Evolutionary conservation across 2,888 invertebrate genomes (phyloP), one percentile per base, ranked within the genome.

Genomic region (Hyppa rectilinea): DNA sequence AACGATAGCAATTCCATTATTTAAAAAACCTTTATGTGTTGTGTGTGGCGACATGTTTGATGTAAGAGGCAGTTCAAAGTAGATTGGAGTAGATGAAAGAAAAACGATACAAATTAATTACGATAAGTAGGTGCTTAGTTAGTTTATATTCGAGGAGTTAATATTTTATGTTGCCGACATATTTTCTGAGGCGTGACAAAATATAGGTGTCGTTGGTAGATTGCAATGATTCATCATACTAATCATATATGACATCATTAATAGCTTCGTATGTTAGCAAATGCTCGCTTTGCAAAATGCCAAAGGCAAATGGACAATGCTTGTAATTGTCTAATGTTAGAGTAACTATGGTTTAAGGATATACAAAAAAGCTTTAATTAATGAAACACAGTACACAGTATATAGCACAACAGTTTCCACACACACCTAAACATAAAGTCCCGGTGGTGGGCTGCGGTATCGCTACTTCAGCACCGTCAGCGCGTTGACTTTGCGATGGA

Each of bases 1-100:
- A 14, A 20, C 17, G 0, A 69, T 50, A 26, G 17, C 9, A n/a
- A 70, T 69, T 49, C n/a, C 70, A n/a, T 50, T 69, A 20, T 20
- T 68, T 6, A 34, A 38, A 47, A 26, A 14, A 0, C 14, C 2
- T 36, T 43, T 53, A 4, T 3, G 1, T 23, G 36, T 12, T 31
- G 1, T 31, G 0, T n/a, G 4, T 29, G 53, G 14, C 1, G 53
- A 47, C 53, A 67, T 69, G 23, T 55, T 40, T 67, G 50, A 7
- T 26, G 17, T 23, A 14, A 47, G 10, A 50, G 26, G 6, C 68
- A 20, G 36, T 29, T 68, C 23, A 23, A 53, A 38, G 23, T 38
- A 23, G 29, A 68, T 66, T 53, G 17, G 3, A 26, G 17, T 36
- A 2, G 2, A 36, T 6, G 2, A 26, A 14, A 23, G 17, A 66